Conservation (phyloP, 1,140 invertebrate genomes). For the Palaemon carinicauda region DNA sequence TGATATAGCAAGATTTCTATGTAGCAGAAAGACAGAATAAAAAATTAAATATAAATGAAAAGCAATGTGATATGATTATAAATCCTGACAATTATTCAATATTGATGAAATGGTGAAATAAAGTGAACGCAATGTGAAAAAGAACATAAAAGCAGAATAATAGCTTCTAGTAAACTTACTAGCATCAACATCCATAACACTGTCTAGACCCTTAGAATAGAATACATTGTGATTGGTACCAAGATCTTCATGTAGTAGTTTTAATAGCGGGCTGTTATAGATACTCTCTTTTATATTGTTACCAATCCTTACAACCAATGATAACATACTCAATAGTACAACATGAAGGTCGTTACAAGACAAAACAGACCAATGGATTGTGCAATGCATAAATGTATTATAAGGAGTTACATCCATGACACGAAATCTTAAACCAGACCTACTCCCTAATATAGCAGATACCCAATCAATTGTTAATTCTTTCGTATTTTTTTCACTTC, state of each 20-base stretch:
- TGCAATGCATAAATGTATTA: conserved; percentile 14
- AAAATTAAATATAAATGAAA: no score
- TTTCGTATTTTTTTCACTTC: conserved; percentile 9
- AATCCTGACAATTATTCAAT: no score
- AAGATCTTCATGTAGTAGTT: not conserved
- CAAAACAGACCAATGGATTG: conserved; percentile 23
- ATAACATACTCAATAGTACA: not conserved
- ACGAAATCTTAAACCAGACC: not conserved
- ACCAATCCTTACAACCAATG: not conserved
- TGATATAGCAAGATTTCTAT: no score
- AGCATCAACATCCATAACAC: no score
- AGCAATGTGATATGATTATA: no score
- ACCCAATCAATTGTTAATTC: conserved; percentile 27
- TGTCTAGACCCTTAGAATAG: no score
- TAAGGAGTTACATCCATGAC: not conserved
- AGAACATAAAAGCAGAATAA: no score
- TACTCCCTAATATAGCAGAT: not conserved
- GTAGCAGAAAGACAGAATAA: no score
- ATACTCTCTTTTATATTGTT: not conserved
- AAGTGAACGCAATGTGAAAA: no score
- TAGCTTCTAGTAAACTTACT: no score
- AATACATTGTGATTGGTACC: not conserved
- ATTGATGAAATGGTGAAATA: no score
- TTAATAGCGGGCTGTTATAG: not conserved
- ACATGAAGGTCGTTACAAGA: not conserved